Evolutionary conservation across 2,797 vertebrate species (phyloP).

Genomic region (Intellagama lesueurii): DNA sequence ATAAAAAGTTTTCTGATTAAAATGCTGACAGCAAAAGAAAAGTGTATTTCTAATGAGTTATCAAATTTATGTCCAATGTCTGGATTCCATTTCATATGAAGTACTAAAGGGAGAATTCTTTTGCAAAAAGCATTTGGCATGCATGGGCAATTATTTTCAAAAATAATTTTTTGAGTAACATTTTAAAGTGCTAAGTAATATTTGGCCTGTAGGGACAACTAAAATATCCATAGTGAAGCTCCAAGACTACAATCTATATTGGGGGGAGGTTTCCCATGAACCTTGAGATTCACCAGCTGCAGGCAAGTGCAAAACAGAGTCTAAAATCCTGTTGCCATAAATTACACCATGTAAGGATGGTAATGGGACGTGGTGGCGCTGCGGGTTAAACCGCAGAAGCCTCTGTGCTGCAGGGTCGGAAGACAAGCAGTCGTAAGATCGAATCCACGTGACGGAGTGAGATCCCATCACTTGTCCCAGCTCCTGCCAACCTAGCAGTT

Average conservation of each 20-base stretch:
- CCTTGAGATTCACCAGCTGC: not conserved
- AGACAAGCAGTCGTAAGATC: no score
- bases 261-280: not conserved
- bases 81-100: not conserved
- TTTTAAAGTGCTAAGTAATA: not conserved
- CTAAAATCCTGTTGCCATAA: no score
- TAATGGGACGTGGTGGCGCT: no score
- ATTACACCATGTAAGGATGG: no score
- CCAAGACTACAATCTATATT: not conserved
- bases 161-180: not conserved
- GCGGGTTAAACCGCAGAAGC: no score
- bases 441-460: no score
- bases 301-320: not conserved
- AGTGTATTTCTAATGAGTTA: conserved; percentile 2
- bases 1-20: not conserved
- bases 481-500: no score
- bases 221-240: not conserved
- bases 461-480: no score
- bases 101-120: not conserved
- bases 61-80: not conserved
- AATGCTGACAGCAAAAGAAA: not conserved
- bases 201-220: not conserved
- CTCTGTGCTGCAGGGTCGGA: no score
- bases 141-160: not conserved
- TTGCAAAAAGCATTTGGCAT: not conserved